A percentile compares a stretch with the other conserved stretches of the same genome.
Evolutionary conservation across 2,888 invertebrate species (phyloP).

Genomic region (Latrodectus hesperus): DNA sequence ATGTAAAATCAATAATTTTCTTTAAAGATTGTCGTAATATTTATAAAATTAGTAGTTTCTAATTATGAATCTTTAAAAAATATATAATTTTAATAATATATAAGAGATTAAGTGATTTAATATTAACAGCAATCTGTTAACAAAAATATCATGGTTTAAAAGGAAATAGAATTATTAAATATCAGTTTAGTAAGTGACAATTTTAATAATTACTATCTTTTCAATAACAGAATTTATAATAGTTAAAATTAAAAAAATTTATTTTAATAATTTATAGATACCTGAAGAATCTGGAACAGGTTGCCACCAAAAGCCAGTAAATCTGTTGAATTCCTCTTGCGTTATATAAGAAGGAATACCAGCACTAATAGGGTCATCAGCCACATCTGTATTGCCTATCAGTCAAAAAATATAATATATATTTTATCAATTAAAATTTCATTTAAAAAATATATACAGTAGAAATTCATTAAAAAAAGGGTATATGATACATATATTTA

Average conservation of each 20-base stretch:
- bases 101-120: too few species aligned
- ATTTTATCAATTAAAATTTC: neutral
- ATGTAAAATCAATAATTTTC: too few species aligned
- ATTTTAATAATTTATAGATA: slow-evolving; percentile 72
- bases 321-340: slow-evolving; percentile 97
- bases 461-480: neutral
- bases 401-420: neutral
- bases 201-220: neutral
- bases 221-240: neutral
- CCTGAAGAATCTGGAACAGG: slow-evolving; percentile 80
- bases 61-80: too few species aligned
- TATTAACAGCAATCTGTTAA: too few species aligned
- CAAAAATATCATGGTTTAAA: neutral
- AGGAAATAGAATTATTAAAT: neutral
- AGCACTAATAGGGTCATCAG: slow-evolving; percentile 89
- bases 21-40: too few species aligned
- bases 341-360: slow-evolving; percentile 99
- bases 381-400: slow-evolving; percentile 78
- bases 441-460: neutral
- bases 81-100: too few species aligned
- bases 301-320: slow-evolving; percentile 99
- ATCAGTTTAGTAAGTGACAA: neutral
- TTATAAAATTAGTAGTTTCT: too few species aligned
- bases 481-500: neutral
- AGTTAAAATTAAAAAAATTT: slow-evolving; percentile 18